Evolutionary conservation across 2,113 vertebrate genomes (phyloP).

Genomic region (Sinocyclocheilus maitianheensis): DNA sequence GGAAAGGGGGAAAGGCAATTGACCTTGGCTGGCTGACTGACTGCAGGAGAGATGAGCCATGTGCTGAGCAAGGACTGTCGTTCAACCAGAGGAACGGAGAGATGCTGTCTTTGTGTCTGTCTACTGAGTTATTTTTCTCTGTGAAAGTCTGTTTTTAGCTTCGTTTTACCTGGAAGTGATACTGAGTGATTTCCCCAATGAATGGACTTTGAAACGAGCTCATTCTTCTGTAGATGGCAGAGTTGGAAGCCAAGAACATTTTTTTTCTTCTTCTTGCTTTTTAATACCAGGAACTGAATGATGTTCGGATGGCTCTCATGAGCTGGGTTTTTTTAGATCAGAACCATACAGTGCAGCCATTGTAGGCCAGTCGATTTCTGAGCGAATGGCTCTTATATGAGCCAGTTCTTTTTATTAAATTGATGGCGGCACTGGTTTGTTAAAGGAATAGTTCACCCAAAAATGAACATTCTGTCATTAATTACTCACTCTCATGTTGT

Average conservation of each 20-base stretch:
- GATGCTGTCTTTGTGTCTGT: constrained; percentile 3
- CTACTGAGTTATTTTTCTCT: not conserved
- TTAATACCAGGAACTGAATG: not conserved
- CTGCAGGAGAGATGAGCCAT: constrained; percentile 29
- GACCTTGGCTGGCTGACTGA: constrained; percentile 76
- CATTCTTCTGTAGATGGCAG: not conserved
- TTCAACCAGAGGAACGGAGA: constrained; percentile 1
- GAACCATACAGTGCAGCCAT: not conserved
- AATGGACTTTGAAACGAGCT: not conserved
- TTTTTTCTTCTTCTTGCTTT: not conserved
- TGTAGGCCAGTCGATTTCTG: not conserved
- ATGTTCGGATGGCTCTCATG: not conserved
- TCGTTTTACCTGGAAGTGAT: not conserved
- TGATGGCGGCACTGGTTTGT: no score
- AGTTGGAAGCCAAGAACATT: not conserved
- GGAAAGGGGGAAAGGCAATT: constrained; percentile 71
- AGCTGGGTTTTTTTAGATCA: not conserved
- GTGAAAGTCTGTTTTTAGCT: constrained; percentile 17
- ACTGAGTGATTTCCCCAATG: not conserved
- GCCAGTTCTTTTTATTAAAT: not conserved
- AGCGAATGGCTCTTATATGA: not conserved
- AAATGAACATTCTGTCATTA: no score
- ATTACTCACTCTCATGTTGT: no score
- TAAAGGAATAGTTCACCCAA: no score
- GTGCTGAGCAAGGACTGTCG: constrained; percentile 9